Evolutionary conservation across 2,113 vertebrate genomes (phyloP).

Genomic region (Lamprotornis superbus): DNA sequence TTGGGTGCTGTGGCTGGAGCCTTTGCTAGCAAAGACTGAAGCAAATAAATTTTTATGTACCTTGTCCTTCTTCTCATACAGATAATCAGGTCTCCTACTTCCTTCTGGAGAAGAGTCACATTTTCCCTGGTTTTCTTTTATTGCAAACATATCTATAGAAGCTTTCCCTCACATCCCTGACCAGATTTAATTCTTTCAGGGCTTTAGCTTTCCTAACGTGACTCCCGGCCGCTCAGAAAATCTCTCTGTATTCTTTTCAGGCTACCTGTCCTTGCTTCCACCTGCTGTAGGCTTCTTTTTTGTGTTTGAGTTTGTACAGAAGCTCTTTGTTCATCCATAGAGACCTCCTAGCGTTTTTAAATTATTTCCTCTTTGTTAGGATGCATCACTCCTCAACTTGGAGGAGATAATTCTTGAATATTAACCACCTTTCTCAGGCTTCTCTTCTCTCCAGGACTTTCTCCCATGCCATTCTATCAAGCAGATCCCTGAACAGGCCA

Average conservation of each 20-base stretch:
- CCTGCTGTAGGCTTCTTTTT: background rate
- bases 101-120: background rate
- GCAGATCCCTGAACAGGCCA: background rate
- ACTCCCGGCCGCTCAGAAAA: background rate
- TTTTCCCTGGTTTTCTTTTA: background rate
- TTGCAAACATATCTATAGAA: rapidly evolving
- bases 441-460: background rate
- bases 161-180: background rate
- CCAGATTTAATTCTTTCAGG: background rate
- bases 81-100: background rate
- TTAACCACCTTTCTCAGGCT: background rate
- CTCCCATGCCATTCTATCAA: background rate
- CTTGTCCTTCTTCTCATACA: background rate
- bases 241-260: background rate
- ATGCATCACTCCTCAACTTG: background rate
- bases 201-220: background rate
- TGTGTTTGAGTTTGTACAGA: background rate
- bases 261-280: background rate
- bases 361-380: background rate
- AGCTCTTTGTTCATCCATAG: background rate
- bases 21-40: background rate
- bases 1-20: background rate
- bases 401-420: background rate
- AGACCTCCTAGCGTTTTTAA: background rate
- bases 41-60: background rate